phyloP scores from a whole-genome alignment of 1,140 invertebrate genomes.

The Spodoptera frugiperda region DNA sequence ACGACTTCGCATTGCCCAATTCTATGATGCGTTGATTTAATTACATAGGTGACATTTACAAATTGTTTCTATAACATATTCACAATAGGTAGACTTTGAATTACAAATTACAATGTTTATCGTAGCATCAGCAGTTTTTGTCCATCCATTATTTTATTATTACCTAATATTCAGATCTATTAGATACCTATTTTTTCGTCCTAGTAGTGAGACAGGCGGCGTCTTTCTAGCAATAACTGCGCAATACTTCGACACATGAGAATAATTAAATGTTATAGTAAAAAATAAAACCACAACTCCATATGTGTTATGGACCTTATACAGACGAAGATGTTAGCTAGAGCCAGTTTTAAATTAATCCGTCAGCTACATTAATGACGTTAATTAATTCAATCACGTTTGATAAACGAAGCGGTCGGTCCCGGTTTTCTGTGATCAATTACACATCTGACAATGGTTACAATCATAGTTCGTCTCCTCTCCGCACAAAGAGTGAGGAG shows the following conservation, averaged over 20 bases:
- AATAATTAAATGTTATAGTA: too few relatives aligned
- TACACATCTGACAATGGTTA: conserved; percentile 26
- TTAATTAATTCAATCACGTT: conserved; percentile 58
- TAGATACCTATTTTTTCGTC: too few relatives aligned
- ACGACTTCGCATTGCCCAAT: conserved; percentile 3
- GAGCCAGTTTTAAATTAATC: conserved; percentile 27
- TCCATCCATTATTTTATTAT: too few relatives aligned
- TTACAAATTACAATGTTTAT: too few relatives aligned
- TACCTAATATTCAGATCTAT: too few relatives aligned
- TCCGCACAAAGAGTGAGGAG: conserved; percentile 9
- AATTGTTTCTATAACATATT: too few relatives aligned
- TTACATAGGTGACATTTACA: neutral
- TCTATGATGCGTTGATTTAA: neutral
- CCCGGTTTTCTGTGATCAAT: conserved; percentile 43
- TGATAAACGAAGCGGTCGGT: conserved; percentile 53
- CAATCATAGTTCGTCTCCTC: neutral
- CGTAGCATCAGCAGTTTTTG: too few relatives aligned
- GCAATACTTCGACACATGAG: too few relatives aligned
- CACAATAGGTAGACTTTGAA: too few relatives aligned
- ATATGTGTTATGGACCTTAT: neutral
- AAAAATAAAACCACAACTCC: neutral
- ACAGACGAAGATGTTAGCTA: neutral
- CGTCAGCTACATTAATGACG: conserved; percentile 51
- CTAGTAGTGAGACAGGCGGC: too few relatives aligned
- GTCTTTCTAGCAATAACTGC: too few relatives aligned